phyloP scores from a whole-genome alignment of 2,113 vertebrate genomes.

The Dipodomys merriami region DNA sequence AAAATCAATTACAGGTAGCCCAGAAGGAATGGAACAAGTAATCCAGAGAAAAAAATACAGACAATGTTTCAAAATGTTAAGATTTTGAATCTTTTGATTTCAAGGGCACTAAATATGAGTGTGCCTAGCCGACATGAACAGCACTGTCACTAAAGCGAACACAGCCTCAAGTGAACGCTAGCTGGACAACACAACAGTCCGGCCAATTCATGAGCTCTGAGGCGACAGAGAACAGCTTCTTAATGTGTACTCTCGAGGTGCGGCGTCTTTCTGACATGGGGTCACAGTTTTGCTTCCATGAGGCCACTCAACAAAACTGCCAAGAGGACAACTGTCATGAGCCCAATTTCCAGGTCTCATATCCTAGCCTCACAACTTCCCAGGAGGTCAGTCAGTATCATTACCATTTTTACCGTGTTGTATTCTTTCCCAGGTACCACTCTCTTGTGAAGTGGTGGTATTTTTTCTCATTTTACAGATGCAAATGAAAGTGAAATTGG shows the following conservation, averaged over 20 bases:
- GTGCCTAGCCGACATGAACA: not conserved
- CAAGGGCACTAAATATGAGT: not conserved
- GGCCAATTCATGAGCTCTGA: rapidly evolving
- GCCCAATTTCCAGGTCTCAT: not conserved
- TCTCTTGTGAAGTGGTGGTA: not conserved
- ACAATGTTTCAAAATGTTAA: not conserved
- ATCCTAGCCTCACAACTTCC: not conserved
- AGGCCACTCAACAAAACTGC: too few species aligned
- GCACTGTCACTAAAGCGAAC: too few species aligned
- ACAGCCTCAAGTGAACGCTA: rapidly evolving
- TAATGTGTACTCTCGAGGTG: not conserved
- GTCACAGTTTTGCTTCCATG: rapidly evolving
- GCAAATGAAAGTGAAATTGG: not conserved
- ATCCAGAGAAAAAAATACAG: not conserved
- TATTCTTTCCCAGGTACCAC: not conserved
- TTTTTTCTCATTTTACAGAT: not conserved
- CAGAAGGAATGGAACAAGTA: not conserved
- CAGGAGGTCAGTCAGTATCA: not conserved
- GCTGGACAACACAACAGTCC: rapidly evolving
- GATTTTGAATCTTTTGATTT: not conserved
- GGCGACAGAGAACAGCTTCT: not conserved
- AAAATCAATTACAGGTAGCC: not conserved
- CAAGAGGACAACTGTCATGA: not conserved
- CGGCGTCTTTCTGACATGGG: not conserved
- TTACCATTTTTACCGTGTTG: rapidly evolving